phyloP scores from a whole-genome alignment of 2,888 invertebrate genomes.

The Torymus tubicola region DNA sequence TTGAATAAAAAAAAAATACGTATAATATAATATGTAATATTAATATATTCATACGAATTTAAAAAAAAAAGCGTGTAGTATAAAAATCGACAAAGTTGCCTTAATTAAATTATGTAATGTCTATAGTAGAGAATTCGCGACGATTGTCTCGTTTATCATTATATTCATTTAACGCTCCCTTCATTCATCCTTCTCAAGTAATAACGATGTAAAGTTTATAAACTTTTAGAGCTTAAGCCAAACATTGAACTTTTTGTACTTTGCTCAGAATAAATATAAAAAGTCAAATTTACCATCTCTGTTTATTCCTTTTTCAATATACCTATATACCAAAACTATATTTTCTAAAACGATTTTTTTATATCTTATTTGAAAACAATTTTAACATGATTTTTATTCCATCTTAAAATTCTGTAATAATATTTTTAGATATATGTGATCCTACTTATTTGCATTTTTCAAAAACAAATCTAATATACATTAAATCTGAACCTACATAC shows the following conservation, averaged over 20 bases:
- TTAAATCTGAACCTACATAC: no score
- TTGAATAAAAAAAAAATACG: constrained; percentile 32
- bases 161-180: not conserved
- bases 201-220: constrained; percentile 53
- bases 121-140: constrained; percentile 11
- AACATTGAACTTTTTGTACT: constrained; percentile 66
- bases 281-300: constrained; percentile 24
- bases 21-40: constrained; percentile 45
- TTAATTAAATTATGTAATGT: constrained; percentile 71
- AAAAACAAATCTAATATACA: no score
- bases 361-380: no score
- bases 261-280: constrained; percentile 66
- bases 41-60: constrained; percentile 50
- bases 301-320: not conserved
- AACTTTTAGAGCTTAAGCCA: constrained; percentile 63
- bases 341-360: no score
- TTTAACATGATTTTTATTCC: no score
- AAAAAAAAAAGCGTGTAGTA: constrained; percentile 49
- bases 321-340: no score
- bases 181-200: constrained; percentile 16
- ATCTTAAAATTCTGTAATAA: no score
- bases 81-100: constrained; percentile 68
- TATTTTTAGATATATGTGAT: no score
- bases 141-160: not conserved
- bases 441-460: no score